Evolutionary conservation across 2,888 invertebrate species (phyloP).

Genomic region (Hyppa rectilinea): DNA sequence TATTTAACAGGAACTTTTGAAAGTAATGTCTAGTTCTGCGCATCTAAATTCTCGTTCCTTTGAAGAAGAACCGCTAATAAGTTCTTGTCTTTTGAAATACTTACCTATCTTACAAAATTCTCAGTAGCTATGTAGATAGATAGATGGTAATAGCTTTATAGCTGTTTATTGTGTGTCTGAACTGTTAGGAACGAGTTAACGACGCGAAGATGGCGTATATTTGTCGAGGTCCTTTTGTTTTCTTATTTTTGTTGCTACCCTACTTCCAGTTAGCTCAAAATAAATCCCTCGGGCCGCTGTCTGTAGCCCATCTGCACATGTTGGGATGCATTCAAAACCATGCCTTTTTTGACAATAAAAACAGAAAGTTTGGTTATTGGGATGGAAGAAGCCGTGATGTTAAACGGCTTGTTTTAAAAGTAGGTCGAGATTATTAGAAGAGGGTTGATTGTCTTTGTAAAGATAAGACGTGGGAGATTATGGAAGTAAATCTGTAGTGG

Average conservation of each 20-base stretch:
- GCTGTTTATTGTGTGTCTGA: constrained; percentile 14
- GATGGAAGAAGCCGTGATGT: neutral
- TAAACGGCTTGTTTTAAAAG: neutral
- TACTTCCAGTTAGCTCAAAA: constrained; percentile 62
- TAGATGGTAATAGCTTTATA: constrained; percentile 13
- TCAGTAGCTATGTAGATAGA: constrained; percentile 4
- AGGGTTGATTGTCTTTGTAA: neutral
- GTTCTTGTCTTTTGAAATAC: constrained; percentile 2
- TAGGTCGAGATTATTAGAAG: neutral
- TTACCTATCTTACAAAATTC: neutral
- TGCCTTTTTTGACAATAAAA: constrained; percentile 26
- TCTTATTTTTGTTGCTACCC: constrained; percentile 60
- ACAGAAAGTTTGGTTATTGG: constrained; percentile 6
- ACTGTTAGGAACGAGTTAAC: constrained; percentile 31
- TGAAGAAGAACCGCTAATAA: constrained; percentile 1
- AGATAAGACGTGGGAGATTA: neutral
- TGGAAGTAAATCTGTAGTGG: neutral
- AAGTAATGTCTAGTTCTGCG: constrained; percentile 9
- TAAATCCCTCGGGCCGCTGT: constrained; percentile 59
- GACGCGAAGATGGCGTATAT: constrained; percentile 39
- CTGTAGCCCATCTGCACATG: constrained; percentile 59
- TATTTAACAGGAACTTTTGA: neutral
- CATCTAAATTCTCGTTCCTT: constrained; percentile 13
- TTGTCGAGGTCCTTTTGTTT: constrained; percentile 56
- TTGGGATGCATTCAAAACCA: constrained; percentile 33